These are phyloP conservation scores for Camponotus fellah DNA, from an alignment of 2,888 invertebrate species.

Conservation along the genomic window DNA sequence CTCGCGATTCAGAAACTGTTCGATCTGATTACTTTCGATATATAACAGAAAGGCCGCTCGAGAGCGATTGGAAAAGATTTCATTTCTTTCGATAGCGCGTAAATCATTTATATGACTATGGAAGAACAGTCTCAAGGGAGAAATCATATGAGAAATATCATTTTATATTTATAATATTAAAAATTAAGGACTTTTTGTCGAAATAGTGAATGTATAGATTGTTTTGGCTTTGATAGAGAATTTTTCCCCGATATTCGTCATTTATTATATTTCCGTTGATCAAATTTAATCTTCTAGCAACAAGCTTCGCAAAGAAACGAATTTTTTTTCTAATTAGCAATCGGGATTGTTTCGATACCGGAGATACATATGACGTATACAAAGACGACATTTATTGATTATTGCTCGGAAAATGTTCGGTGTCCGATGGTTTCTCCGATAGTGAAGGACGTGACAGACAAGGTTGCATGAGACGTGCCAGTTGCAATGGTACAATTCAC, in stretches of 20 bases:
- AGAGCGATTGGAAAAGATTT: slow-evolving; percentile 14
- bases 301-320: neutral
- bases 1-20: neutral
- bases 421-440: slow-evolving; percentile 16
- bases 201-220: neutral
- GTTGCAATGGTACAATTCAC: slow-evolving; percentile 23
- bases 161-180: neutral
- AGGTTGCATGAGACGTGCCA: slow-evolving; percentile 9
- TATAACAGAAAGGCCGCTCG: neutral
- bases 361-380: neutral
- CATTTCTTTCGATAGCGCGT: neutral
- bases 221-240: neutral
- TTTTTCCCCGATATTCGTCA: neutral
- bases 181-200: neutral
- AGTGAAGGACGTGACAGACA: slow-evolving; percentile 18
- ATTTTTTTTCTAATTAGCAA: slow-evolving; percentile 15
- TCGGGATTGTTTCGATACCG: neutral
- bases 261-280: slow-evolving; percentile 16
- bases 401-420: slow-evolving; percentile 4
- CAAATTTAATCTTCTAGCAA: neutral
- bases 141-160: neutral
- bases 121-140: neutral
- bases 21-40: slow-evolving; percentile 16
- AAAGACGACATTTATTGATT: slow-evolving; percentile 34
- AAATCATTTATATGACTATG: neutral